phyloP scores from a whole-genome alignment of 2,797 vertebrate genomes.

The Numenius phaeopus region DNA sequence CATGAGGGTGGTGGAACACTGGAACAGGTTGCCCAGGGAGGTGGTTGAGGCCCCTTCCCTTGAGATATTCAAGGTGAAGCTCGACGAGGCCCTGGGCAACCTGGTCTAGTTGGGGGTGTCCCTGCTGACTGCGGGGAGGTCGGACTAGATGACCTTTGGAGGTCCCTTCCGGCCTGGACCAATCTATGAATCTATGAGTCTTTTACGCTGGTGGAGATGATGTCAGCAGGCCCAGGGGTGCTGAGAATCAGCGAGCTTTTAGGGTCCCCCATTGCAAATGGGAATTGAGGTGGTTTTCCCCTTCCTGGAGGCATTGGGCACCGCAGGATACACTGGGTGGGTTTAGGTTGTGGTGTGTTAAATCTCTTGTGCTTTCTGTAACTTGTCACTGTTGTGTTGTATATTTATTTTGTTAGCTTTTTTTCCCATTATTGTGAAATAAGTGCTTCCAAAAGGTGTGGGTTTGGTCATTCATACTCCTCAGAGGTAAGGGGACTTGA shows the following conservation, averaged over 20 bases:
- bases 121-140: too few relatives aligned
- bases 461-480: not conserved
- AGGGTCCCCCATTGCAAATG: fast-evolving
- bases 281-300: not conserved
- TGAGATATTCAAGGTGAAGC: too few relatives aligned
- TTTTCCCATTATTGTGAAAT: not conserved
- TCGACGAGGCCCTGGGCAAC: too few relatives aligned
- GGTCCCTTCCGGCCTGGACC: too few relatives aligned
- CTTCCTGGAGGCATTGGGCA: not conserved
- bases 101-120: too few relatives aligned
- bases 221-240: not conserved
- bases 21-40: too few relatives aligned
- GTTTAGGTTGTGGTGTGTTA: not conserved
- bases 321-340: not conserved
- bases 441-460: not conserved
- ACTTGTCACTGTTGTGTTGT: not conserved
- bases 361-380: not conserved
- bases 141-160: too few relatives aligned
- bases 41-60: too few relatives aligned
- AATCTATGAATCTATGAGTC: too few relatives aligned
- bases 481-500: not conserved
- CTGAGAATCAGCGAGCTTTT: not conserved
- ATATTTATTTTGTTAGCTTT: not conserved
- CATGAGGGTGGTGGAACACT: too few relatives aligned
- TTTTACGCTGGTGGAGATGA: not conserved